Base-by-base conservation (phyloP, 2,113 vertebrate species). In the Lichenostomus cassidix region DNA sequence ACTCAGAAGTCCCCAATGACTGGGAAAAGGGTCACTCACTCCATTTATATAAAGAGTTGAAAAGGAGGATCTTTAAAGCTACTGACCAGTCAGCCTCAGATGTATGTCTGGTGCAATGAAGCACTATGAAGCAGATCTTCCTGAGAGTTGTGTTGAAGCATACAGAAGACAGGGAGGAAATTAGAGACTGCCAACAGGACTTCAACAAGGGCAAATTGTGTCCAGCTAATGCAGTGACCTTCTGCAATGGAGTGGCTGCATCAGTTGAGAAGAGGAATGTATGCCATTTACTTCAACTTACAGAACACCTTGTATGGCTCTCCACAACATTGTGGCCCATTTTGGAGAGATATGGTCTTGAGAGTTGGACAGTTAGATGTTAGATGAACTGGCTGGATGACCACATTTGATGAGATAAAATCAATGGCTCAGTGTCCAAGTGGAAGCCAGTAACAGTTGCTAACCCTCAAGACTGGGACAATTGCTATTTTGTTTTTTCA, bases 361-460 rank as follows among this genome's bases (percentile, higher is more conserved):
- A 46, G 14, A 35, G n/a, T 20, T 6, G 4, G 28, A 50, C 39
- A 33, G 6, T 35, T 39, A 37, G 19, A 50, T 13, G 39, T 39
- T 39, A 39, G 39, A 39, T 39, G 12, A 86, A 20, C 44, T 41
- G 41, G 10, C 2, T 71, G 33, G 16, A 28, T 67, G 41, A 62
- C 6, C 16, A 15, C 0, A 0, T 49, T 49, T 28, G 15, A 10
- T 69, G 21, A 33, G 4, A 37, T 52, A 17, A 7, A 35, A 16
- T 20, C 27, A 52, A 33, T 31, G 14, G 12, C 20, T 84, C 53
- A 42, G 24, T 19, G 12, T 37, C 15, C 7, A 76, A 42, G 25
- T 14, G 9, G 16, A 89, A 88, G 33, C 2, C 3, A 10, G 10
- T 27, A 69, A n/a, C 1, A 16, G 55, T 9, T 8, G 4, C 7